A percentile compares a stretch with the other conserved stretches of the same genome.
Conservation (phyloP, 2,797 vertebrate species). For the Aulostomus chinensis region DNA sequence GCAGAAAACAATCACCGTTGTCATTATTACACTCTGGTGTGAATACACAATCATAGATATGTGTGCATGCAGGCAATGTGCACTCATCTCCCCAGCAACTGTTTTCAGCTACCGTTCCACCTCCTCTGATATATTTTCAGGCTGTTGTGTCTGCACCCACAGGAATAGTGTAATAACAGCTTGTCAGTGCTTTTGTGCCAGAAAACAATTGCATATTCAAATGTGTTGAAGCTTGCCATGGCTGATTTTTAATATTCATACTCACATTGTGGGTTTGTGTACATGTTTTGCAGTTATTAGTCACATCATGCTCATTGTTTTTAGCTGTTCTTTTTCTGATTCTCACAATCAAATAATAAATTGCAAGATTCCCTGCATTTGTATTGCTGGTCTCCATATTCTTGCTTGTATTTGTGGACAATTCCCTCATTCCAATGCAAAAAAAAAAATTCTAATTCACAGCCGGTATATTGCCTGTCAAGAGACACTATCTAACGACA, state of each 20-base stretch:
- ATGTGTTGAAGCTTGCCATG: slow-evolving; percentile 52
- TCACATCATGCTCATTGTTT: slow-evolving; percentile 48
- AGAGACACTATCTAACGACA: slow-evolving; percentile 73
- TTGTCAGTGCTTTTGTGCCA: slow-evolving; percentile 72
- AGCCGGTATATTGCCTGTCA: slow-evolving; percentile 60
- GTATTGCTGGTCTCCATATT: slow-evolving; percentile 33
- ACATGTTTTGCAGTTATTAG: slow-evolving; percentile 44
- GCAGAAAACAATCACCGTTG: slow-evolving; percentile 42
- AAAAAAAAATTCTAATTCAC: slow-evolving; percentile 66
- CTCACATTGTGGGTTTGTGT: slow-evolving; percentile 46
- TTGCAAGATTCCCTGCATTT: slow-evolving; percentile 2
- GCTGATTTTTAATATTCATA: slow-evolving; percentile 58
- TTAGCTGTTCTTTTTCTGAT: slow-evolving; percentile 4
- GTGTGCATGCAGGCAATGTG: too few species aligned
- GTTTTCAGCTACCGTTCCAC: slow-evolving; percentile 47
- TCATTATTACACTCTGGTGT: slow-evolving; percentile 17
- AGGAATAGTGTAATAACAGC: slow-evolving; percentile 74
- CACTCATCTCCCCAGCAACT: slow-evolving; percentile 74
- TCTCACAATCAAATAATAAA: slow-evolving; percentile 28
- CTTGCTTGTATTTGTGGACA: slow-evolving; percentile 34
- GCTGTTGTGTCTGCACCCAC: slow-evolving; percentile 63
- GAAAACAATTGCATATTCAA: slow-evolving; percentile 74
- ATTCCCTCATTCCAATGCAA: slow-evolving; percentile 53
- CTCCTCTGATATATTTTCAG: slow-evolving; percentile 61
- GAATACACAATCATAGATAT: too few species aligned